Evolutionary conservation across 2,888 invertebrate species (phyloP), one percentile per base, ranked within the genome.

Genomic region (Ptilodon capucinus): DNA sequence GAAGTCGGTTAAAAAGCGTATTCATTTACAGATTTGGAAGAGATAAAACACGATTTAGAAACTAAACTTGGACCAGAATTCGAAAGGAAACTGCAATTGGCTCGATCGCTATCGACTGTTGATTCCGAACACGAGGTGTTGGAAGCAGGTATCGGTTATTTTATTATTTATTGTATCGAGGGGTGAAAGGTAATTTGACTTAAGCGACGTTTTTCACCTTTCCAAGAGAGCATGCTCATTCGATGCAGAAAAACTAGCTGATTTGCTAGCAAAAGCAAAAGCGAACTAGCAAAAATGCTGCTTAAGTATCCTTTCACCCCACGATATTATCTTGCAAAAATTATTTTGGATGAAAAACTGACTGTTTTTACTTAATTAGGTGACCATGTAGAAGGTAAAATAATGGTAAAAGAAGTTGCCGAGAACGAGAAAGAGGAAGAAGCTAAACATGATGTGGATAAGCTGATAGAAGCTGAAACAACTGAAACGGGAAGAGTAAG

Each of bases 401-500:
- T 55, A 42, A 44, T 51, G 19, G 17, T 47, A 14, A 46, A 54
- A 2, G 56, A 40, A 23, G 25, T 4, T 11, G 16, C n/a, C 6
- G 21, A 51, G 34, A 30, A 38, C 1, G 21, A 48, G 4, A 44
- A 25, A 93, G 70, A 42, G 35, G 30, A 53, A 17, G 48, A 48
- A 6, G 42, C 39, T 19, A 32, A 54, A 30, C 17, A 48, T 4
- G 36, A 53, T 34, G 54, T 49, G 28, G 57, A 95, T 68, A 97
- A 96, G 83, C 91, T 99, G 9, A 98, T 98, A 60, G 97, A 98
- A 83, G 93, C 92, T 0, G 99, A 99, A 78, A 97, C 95, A 79
- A 92, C 97, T 0, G 97, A 97, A 92, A 97, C 97, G 0, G 99
- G 99, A 67, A 96, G 95, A 75, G 97, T 95, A 83, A 92, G 93